Percentiles rank a stretch among this genome's conserved stretches.
These are phyloP conservation scores for Ochotona princeps DNA, from an alignment of 2,113 vertebrate genomes.

Conservation along the genomic window DNA sequence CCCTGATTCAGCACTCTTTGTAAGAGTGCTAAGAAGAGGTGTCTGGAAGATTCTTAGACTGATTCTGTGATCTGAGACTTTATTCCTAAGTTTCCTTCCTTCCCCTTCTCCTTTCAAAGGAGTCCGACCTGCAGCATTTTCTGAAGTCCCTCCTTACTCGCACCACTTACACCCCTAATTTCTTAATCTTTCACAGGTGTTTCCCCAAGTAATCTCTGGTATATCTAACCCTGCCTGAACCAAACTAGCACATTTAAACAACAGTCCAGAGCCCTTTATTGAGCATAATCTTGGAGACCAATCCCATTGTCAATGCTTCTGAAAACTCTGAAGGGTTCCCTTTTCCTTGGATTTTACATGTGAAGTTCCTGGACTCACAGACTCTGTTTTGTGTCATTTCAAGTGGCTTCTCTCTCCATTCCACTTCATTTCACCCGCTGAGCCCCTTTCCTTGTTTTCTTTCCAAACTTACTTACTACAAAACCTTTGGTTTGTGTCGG, in stretches of 20 bases:
- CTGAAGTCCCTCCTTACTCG: background rate
- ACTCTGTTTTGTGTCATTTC: background rate
- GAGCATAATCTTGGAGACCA: background rate
- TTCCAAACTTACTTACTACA: background rate
- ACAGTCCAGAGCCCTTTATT: background rate
- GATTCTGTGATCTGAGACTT: background rate
- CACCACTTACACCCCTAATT: background rate
- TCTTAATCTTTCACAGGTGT: background rate
- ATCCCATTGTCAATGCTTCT: background rate
- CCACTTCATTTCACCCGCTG: background rate
- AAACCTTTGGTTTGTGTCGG: background rate
- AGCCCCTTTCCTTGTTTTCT: background rate
- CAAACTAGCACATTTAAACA: background rate
- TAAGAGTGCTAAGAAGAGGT: too few species aligned
- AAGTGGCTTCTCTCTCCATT: background rate
- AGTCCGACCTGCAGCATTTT: background rate
- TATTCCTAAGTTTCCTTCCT: background rate
- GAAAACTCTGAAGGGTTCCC: background rate
- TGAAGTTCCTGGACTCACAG: background rate
- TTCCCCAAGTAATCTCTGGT: background rate
- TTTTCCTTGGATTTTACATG: background rate
- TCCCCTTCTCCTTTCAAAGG: background rate
- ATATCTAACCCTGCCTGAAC: background rate
- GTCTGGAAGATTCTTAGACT: background rate
- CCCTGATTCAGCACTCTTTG: too few species aligned